Percentiles rank a stretch among this genome's conserved stretches.
Conservation (phyloP, 2,888 invertebrate species). For the Himalopsyche anomala region DNA sequence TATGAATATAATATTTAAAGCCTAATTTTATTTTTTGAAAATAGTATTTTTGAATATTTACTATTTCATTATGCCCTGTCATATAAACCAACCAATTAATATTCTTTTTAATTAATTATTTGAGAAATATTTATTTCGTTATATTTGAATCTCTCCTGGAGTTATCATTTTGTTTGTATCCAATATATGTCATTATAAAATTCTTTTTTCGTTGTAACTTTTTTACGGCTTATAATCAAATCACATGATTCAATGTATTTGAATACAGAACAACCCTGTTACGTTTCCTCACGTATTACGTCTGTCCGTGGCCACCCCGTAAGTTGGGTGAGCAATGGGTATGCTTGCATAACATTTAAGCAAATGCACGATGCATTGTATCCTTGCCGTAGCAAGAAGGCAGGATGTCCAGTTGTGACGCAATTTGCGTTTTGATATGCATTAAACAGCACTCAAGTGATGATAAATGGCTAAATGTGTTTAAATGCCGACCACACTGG, state of each 20-base stretch:
- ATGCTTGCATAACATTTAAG: slow-evolving; percentile 35
- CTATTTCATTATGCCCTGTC: no score
- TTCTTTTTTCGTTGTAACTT: no score
- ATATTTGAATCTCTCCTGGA: no score
- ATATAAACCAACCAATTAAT: no score
- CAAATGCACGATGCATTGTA: slow-evolving; percentile 47
- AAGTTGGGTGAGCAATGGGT: neutral
- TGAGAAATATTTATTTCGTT: no score
- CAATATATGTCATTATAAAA: no score
- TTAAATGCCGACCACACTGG: slow-evolving; percentile 45
- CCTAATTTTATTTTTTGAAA: no score
- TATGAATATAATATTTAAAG: no score
- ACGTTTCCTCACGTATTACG: neutral
- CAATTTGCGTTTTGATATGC: slow-evolving; percentile 64
- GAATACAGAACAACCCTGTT: neutral
- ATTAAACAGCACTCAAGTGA: slow-evolving; percentile 54
- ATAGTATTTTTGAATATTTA: no score
- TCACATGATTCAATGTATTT: slow-evolving; percentile 1
- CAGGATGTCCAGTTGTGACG: slow-evolving; percentile 59
- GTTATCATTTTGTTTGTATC: no score
- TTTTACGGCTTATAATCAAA: no score
- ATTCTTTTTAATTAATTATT: no score
- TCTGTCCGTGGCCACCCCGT: neutral
- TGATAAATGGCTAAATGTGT: slow-evolving; percentile 61
- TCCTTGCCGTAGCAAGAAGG: slow-evolving; percentile 48